Percentiles rank a stretch among this genome's conserved stretches.
These are phyloP conservation scores for Tachina fera DNA, from an alignment of 2,888 invertebrate genomes.

Conservation along the genomic window DNA sequence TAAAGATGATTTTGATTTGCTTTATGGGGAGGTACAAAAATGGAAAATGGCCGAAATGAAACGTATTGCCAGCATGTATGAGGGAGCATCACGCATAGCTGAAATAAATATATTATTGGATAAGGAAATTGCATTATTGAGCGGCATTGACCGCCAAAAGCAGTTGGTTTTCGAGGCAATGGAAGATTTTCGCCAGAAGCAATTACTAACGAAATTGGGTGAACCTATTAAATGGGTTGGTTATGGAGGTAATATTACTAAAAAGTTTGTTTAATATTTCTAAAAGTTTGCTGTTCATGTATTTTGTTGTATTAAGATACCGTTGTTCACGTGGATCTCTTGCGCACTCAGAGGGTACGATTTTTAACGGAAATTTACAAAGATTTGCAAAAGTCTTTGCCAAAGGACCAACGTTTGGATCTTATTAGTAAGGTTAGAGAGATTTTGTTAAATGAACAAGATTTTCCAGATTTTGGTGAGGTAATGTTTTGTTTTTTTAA, in stretches of 20 bases:
- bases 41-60: slow-evolving; percentile 84
- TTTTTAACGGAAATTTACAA: slow-evolving; percentile 89
- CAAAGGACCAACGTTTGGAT: slow-evolving; percentile 87
- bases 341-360: slow-evolving; percentile 90
- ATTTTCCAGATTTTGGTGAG: slow-evolving; percentile 78
- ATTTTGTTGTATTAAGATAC: slow-evolving; percentile 76
- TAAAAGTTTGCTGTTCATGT: neutral
- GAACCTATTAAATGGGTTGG: slow-evolving; percentile 90
- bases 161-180: slow-evolving; percentile 86
- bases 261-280: neutral
- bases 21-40: slow-evolving; percentile 84
- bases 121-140: slow-evolving; percentile 86
- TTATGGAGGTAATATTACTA: slow-evolving; percentile 85
- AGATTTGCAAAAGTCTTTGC: slow-evolving; percentile 85
- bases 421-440: slow-evolving; percentile 88
- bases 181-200: slow-evolving; percentile 85
- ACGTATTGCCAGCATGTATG: slow-evolving; percentile 86
- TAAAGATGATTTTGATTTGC: slow-evolving; percentile 89
- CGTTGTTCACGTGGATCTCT: slow-evolving; percentile 90
- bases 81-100: slow-evolving; percentile 88
- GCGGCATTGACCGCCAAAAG: slow-evolving; percentile 87
- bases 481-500: too few relatives aligned
- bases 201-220: slow-evolving; percentile 87
- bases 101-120: slow-evolving; percentile 88
- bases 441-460: slow-evolving; percentile 82